Evolutionary conservation across 2,888 invertebrate species (phyloP).

Genomic region (Drosophila suboccidentalis): DNA sequence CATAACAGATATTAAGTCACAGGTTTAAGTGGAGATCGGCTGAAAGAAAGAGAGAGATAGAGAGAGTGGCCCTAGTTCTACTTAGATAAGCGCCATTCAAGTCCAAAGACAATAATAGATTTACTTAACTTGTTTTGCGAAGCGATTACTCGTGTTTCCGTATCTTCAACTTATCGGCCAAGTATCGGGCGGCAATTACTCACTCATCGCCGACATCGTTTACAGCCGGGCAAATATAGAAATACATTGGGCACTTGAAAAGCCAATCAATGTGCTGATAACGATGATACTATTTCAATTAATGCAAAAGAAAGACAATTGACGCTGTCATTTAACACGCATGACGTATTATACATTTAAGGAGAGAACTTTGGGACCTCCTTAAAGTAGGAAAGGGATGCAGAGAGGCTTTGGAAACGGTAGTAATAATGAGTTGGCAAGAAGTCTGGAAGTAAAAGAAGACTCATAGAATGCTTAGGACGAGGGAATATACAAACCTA

Average conservation of each 20-base stretch:
- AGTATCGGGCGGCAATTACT: constrained; percentile 49
- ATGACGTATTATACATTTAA: constrained; percentile 34
- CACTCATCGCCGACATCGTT: constrained; percentile 21
- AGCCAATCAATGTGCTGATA: constrained; percentile 54
- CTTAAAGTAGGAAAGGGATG: too few relatives aligned
- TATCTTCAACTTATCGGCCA: constrained; percentile 37
- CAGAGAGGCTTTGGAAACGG: background rate
- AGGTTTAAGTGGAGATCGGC: background rate
- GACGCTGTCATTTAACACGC: constrained; percentile 14
- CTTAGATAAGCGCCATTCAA: constrained; percentile 41
- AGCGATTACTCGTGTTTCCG: constrained; percentile 64
- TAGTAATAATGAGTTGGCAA: constrained; percentile 9
- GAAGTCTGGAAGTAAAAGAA: background rate
- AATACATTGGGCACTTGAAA: constrained; percentile 28
- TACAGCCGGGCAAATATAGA: background rate
- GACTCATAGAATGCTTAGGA: background rate
- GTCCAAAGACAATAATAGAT: constrained; percentile 29
- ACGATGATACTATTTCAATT: constrained; percentile 52
- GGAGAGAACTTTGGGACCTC: constrained; percentile 27
- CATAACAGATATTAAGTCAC: constrained; percentile 1
- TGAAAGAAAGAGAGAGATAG: background rate
- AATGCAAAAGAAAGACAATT: constrained; percentile 9
- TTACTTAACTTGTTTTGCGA: constrained; percentile 31
- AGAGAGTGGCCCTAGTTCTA: background rate
- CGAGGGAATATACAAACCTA: background rate